Percentiles rank a stretch among this genome's conserved stretches.
Evolutionary conservation across 2,888 invertebrate species (phyloP).

Genomic region (Synanthedon formicaeformis): DNA sequence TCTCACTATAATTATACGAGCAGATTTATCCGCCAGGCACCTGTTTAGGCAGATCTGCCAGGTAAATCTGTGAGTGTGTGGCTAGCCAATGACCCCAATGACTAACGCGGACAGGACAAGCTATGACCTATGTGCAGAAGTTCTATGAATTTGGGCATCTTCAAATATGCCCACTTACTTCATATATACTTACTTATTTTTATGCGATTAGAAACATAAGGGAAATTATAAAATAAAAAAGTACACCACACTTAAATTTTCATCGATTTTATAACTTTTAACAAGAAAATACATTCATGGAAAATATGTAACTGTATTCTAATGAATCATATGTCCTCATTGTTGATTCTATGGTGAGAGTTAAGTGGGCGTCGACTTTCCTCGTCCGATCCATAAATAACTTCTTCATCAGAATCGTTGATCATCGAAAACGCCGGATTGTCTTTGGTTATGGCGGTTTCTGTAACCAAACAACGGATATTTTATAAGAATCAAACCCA

Average conservation of each 20-base stretch:
- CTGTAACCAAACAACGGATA: conserved; percentile 63
- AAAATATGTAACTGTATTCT: conserved; percentile 2
- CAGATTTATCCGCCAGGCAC: too few species aligned
- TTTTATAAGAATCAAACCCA: too few species aligned
- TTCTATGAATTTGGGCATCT: too few species aligned
- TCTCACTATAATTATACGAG: too few species aligned
- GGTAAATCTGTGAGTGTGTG: too few species aligned
- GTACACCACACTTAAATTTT: not conserved
- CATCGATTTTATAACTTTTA: conserved; percentile 28
- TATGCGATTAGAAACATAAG: not conserved
- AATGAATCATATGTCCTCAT: conserved; percentile 57
- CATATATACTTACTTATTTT: not conserved
- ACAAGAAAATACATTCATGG: conserved; percentile 35
- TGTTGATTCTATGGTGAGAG: conserved; percentile 75
- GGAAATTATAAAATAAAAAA: not conserved
- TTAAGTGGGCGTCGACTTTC: conserved; percentile 86
- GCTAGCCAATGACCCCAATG: too few species aligned
- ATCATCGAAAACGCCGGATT: conserved; percentile 99
- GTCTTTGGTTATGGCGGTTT: conserved; percentile 93
- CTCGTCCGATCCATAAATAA: conserved; percentile 93
- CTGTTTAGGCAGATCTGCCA: too few species aligned
- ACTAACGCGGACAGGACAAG: too few species aligned
- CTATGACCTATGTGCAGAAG: too few species aligned
- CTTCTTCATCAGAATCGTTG: conserved; percentile 97
- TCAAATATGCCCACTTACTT: not conserved